phyloP scores from a whole-genome alignment of 1,140 invertebrate species.

The Radopholus similis region DNA sequence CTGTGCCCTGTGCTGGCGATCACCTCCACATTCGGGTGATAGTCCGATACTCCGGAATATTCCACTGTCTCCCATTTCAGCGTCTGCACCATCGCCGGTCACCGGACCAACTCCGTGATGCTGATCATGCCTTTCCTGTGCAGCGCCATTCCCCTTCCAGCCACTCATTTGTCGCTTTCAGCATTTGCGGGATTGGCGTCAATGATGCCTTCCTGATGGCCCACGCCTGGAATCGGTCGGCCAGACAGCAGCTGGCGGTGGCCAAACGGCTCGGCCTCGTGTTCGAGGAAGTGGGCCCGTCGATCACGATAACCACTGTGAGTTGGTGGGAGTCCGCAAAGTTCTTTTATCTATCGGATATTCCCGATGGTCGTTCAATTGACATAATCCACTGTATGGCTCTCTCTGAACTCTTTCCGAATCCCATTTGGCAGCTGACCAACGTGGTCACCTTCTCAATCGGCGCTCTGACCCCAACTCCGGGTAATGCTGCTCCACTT shows the following conservation, averaged over 20 bases:
- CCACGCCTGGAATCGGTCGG: constrained; percentile 49
- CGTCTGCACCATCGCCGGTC: constrained; percentile 38
- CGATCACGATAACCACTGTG: constrained; percentile 91
- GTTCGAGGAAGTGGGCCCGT: constrained; percentile 79
- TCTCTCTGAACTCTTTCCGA: not conserved
- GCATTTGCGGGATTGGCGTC: constrained; percentile 43
- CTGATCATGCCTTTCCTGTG: constrained; percentile 56
- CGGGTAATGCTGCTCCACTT: constrained; percentile 11
- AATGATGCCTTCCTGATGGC: constrained; percentile 56
- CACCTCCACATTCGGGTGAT: constrained; percentile 51
- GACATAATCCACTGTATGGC: not conserved
- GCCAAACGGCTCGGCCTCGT: constrained; percentile 42
- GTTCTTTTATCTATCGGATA: too few relatives aligned
- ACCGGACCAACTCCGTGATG: constrained; percentile 48
- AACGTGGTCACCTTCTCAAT: constrained; percentile 93
- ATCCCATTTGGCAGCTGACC: constrained; percentile 64
- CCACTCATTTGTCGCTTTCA: constrained; percentile 33
- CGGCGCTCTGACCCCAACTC: constrained; percentile 84
- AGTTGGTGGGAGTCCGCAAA: too few relatives aligned
- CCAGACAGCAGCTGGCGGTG: not conserved
- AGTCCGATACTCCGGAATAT: too few relatives aligned
- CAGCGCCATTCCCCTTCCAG: constrained; percentile 30
- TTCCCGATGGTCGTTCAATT: constrained; percentile 31
- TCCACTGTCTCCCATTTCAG: too few relatives aligned
- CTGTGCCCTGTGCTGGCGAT: constrained; percentile 48